phyloP scores from a whole-genome alignment of 2,797 vertebrate genomes.

The Acanthiza pusilla region DNA sequence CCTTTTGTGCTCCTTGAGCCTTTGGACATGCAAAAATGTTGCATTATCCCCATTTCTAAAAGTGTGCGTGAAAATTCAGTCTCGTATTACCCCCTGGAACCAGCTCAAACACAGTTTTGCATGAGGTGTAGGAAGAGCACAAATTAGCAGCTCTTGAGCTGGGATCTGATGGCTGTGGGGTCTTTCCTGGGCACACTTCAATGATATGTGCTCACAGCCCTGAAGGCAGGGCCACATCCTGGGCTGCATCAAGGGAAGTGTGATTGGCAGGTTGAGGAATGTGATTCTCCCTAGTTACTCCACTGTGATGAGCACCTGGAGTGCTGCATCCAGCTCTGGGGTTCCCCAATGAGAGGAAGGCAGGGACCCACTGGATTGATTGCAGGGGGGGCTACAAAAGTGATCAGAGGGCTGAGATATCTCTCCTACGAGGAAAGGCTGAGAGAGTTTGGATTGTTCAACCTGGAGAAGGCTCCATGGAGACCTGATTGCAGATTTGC shows the following conservation, averaged over 20 bases:
- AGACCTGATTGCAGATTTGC: background rate
- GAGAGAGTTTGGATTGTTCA: background rate
- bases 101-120: background rate
- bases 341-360: background rate
- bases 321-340: background rate
- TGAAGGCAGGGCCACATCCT: rapidly evolving
- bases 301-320: background rate
- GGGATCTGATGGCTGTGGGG: background rate
- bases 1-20: background rate
- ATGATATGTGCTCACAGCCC: rapidly evolving
- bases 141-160: background rate
- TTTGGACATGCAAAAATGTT: rapidly evolving
- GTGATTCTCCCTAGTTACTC: background rate
- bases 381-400: background rate
- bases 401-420: background rate
- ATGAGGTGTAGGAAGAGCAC: background rate
- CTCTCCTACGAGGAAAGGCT: background rate
- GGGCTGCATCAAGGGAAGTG: background rate
- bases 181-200: background rate
- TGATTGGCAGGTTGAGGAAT: background rate
- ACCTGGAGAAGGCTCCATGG: background rate
- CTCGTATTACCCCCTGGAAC: rapidly evolving
- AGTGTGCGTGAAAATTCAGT: rapidly evolving
- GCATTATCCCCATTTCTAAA: background rate
- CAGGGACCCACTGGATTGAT: rapidly evolving